phyloP scores from a whole-genome alignment of 2,888 invertebrate genomes.

The Bembecia ichneumoniformis region DNA sequence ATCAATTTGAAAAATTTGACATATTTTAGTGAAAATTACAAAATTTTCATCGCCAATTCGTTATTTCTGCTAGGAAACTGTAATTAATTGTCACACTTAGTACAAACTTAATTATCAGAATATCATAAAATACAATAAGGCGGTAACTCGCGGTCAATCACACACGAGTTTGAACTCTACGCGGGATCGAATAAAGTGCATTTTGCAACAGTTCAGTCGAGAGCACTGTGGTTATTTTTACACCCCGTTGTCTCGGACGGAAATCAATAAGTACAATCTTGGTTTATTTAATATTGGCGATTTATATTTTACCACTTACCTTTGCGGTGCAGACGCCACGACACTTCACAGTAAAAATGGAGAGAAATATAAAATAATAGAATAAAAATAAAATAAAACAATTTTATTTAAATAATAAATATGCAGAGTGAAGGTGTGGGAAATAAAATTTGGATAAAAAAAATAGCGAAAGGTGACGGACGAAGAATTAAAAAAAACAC shows the following conservation, averaged over 20 bases:
- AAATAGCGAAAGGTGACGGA: conserved; percentile 25
- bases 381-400: conserved; percentile 20
- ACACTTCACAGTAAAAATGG: conserved; percentile 32
- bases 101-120: background rate
- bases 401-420: conserved; percentile 19
- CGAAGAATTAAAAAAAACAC: conserved; percentile 24
- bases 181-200: conserved; percentile 12
- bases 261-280: conserved; percentile 33
- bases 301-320: conserved; percentile 34
- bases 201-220: conserved; percentile 12
- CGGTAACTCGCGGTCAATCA: conserved; percentile 12
- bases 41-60: no score
- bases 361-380: conserved; percentile 18
- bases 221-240: conserved; percentile 34
- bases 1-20: no score
- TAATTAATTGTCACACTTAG: background rate
- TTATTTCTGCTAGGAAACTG: no score
- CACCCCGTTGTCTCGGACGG: conserved; percentile 28
- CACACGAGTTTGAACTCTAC: conserved; percentile 18
- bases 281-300: background rate
- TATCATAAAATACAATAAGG: conserved; percentile 6
- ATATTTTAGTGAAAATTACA: no score
- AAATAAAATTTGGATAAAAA: conserved; percentile 10
- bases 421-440: conserved; percentile 12
- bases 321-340: conserved; percentile 18